These are phyloP conservation scores for Drosophila paulistorum DNA, from an alignment of 1,140 invertebrate genomes.

Conservation along the genomic window DNA sequence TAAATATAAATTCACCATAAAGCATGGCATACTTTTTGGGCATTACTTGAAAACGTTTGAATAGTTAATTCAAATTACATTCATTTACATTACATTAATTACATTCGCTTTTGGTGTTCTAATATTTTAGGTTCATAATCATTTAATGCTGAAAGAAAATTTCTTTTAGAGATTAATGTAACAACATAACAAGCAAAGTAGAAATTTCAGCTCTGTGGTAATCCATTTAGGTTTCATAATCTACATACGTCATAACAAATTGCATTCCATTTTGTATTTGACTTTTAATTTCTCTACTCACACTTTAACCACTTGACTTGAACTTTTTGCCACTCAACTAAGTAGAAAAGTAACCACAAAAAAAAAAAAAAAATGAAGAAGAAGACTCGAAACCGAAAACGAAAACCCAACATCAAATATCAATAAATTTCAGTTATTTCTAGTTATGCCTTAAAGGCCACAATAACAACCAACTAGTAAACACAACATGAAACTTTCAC, in stretches of 20 bases:
- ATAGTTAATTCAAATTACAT: too few relatives aligned
- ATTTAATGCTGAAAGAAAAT: too few relatives aligned
- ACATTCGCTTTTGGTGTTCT: too few relatives aligned
- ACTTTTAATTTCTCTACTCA: conserved; percentile 7
- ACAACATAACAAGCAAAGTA: too few relatives aligned
- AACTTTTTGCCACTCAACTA: background rate
- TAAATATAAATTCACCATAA: too few relatives aligned
- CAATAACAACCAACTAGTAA: conserved; percentile 37
- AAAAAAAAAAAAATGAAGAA: background rate
- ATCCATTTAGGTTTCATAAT: too few relatives aligned
- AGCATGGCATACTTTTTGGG: conserved; percentile 6
- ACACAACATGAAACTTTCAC: conserved; percentile 31
- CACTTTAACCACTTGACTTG: background rate
- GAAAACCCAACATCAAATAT: conserved; percentile 15
- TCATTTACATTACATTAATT: too few relatives aligned
- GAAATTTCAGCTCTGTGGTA: too few relatives aligned
- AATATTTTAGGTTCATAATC: too few relatives aligned
- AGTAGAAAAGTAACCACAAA: background rate
- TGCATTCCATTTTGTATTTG: background rate
- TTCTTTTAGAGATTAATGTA: too few relatives aligned
- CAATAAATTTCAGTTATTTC: conserved; percentile 9
- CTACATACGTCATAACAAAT: background rate
- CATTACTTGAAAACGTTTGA: background rate
- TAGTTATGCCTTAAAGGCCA: conserved; percentile 12
- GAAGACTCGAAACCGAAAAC: too few relatives aligned